Percentiles rank a stretch among this genome's conserved stretches.
These are phyloP conservation scores for Troides aeacus DNA, from an alignment of 2,888 invertebrate genomes.

Conservation along the genomic window DNA sequence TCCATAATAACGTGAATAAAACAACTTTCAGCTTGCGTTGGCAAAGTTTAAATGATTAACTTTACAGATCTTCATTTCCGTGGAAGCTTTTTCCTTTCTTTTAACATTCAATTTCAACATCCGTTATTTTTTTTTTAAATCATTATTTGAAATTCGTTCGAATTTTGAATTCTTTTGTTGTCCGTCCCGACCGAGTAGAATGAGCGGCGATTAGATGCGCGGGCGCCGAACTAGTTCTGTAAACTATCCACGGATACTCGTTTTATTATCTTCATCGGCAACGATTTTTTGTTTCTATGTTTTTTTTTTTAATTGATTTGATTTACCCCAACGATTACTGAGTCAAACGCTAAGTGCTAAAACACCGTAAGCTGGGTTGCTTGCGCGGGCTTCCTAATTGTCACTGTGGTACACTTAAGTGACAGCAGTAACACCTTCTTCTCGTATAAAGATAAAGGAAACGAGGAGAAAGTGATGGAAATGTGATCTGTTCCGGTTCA, in stretches of 20 bases:
- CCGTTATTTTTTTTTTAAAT: not conserved
- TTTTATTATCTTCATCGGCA: constrained; percentile 19
- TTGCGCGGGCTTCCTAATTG: not conserved
- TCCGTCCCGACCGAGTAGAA: constrained; percentile 17
- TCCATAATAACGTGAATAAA: too few species aligned
- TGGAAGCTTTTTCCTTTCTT: too few species aligned
- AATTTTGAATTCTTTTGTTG: constrained; percentile 16
- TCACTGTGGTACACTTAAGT: too few species aligned
- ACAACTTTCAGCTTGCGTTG: too few species aligned
- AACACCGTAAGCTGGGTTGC: too few species aligned
- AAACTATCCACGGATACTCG: constrained; percentile 24
- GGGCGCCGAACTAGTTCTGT: constrained; percentile 31
- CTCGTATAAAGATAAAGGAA: too few species aligned
- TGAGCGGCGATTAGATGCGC: constrained; percentile 27
- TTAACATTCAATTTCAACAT: too few species aligned
- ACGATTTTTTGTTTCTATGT: constrained; percentile 15
- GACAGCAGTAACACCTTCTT: too few species aligned
- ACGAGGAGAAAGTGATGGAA: too few species aligned
- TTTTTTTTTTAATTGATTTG: constrained; percentile 8
- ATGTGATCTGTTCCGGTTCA: too few species aligned
- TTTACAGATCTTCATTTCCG: not conserved
- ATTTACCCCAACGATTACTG: constrained; percentile 6
- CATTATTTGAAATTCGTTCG: not conserved
- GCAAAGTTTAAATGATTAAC: not conserved
- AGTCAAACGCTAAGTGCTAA: not conserved